Evolutionary conservation across 2,113 vertebrate genomes (phyloP), one percentile per base, ranked within the genome.

Genomic region (Capreolus pygargus): DNA sequence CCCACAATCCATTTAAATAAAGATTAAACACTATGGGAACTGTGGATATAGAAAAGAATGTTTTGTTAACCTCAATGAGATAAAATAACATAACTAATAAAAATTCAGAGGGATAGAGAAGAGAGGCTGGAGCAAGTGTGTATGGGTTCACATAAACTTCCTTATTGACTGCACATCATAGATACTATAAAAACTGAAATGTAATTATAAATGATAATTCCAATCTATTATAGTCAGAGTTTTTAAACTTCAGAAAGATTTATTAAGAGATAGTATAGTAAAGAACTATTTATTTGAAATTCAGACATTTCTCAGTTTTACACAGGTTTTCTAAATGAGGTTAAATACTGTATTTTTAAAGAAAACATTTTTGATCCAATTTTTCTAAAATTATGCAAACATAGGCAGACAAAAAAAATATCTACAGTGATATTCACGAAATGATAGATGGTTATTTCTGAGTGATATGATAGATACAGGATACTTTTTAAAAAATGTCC

Each of bases 311-410:
- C 21, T 94, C 30, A 79, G 74, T 91, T 94, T 96, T 93, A 55
- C 43, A 54, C 82, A 92, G 88, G 33, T n/a, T 95, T 97, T 54
- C 70, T 82, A 60, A 30, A 54, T 57, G 45, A 76, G 52, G 86
- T 3, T 60, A 33, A 92, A 85, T 85, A 87, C 11, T 92, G 1
- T 74, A 82, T 91, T 86, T 84, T 60, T 96, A 92, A 95, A 92
- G 54, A 39, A 96, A 95, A 54, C 15, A 78, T 60, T 91, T 61
- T 81, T 89, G 27, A 93, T 57, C 4, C 33, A 78, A 12, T 85
- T 97, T 97, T 94, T 84, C 58, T 58, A 96, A 85, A 97, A 95
- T 86, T 47, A 43, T 27, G 54, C 74, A 55, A 90, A 91, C 21
- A 3, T 50, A 61, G 74, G 57, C 36, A 97, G 81, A 85, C 25